A percentile compares a stretch with the other conserved stretches of the same genome.
Conservation (phyloP, 2,888 invertebrate genomes). For the Eupithecia subfuscata region DNA sequence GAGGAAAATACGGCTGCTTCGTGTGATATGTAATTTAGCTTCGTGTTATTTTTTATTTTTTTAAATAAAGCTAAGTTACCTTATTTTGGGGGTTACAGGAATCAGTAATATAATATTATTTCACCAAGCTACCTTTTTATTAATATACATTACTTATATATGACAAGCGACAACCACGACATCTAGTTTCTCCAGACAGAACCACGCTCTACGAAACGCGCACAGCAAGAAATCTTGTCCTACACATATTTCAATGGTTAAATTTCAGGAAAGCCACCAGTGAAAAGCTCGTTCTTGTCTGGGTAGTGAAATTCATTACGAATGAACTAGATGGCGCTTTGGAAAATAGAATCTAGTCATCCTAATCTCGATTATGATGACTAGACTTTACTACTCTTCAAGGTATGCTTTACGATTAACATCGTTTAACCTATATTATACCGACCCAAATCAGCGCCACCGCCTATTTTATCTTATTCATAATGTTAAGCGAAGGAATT, state of each 20-base stretch:
- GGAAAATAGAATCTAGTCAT: background rate
- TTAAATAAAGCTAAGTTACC: too few relatives aligned
- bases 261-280: background rate
- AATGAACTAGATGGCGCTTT: conserved; percentile 24
- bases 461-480: too few relatives aligned
- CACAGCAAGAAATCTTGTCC: background rate
- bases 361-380: background rate
- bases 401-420: background rate
- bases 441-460: too few relatives aligned
- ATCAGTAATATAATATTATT: background rate
- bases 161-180: background rate
- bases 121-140: too few relatives aligned
- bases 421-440: too few relatives aligned
- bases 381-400: too few relatives aligned
- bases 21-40: too few relatives aligned
- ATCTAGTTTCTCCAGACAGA: background rate
- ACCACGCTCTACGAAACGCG: background rate
- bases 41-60: too few relatives aligned
- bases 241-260: background rate
- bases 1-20: background rate
- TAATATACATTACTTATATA: too few relatives aligned
- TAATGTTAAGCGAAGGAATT: too few relatives aligned
- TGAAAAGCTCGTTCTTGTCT: background rate
- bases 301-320: conserved; percentile 6
- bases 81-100: too few relatives aligned